A percentile compares a stretch with the other conserved stretches of the same genome.
Conservation (phyloP, 37 sponge, comb jelly and placozoan species). For the Dysidea cf. avara region DNA sequence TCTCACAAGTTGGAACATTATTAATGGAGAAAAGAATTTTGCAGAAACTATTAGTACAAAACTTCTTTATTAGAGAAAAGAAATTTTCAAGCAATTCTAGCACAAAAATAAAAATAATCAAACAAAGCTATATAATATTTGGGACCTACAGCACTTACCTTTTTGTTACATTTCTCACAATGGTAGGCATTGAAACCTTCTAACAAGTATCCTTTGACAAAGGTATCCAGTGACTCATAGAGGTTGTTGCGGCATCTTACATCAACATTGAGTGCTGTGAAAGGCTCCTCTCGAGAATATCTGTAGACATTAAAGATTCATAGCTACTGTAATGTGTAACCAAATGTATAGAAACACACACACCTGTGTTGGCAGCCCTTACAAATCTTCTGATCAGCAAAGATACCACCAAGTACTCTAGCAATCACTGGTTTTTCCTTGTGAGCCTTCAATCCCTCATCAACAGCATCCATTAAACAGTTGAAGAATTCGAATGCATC, state of each 20-base stretch:
- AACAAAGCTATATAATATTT: too few species aligned
- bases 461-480: constrained; percentile 87
- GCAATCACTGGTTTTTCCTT: constrained; percentile 32
- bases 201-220: constrained; percentile 96
- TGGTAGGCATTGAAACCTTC: constrained; percentile 98
- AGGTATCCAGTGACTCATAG: constrained; percentile 93
- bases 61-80: too few species aligned
- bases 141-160: constrained; percentile 72
- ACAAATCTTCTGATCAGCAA: constrained; percentile 99
- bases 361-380: constrained; percentile 96
- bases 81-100: too few species aligned
- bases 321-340: too few species aligned
- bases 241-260: constrained; percentile 85
- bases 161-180: constrained; percentile 98
- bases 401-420: constrained; percentile 80
- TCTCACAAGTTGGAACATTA: too few species aligned
- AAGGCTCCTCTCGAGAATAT: constrained; percentile 92
- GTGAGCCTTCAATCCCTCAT: constrained; percentile 84
- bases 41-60: too few species aligned
- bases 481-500: constrained; percentile 99
- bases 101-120: too few species aligned
- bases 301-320: too few species aligned
- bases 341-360: too few species aligned
- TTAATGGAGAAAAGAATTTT: too few species aligned
- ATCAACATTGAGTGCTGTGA: constrained; percentile 91